Base-by-base conservation (phyloP, 1,140 invertebrate species). In the Aporrectodea caliginosa region DNA sequence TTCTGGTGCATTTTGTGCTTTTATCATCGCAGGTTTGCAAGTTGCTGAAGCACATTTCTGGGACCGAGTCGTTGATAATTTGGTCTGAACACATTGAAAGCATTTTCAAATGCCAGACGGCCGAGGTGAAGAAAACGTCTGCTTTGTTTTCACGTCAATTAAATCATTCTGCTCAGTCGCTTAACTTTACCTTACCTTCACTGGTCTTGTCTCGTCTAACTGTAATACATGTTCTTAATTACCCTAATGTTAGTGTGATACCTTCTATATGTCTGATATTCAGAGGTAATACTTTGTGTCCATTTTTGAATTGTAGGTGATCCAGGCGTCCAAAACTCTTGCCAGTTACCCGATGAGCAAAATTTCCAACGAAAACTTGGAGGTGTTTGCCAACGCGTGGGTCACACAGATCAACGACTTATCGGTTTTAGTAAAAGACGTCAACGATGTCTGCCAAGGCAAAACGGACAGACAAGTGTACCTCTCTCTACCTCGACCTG, bases 331-430 rank as follows among this genome's bases (percentile, higher is more conserved):
- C 75, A 92, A 96, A 81, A 97, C 95, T 32, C 89, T 99, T 73
- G 94, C 93, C 78, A 92, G 93, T 85, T 93, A 98, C 90, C 95
- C 97, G 0, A 93, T 92, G 74, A 98, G 95, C 85, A 95, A 97
- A 89, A 97, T 98, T 79, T 95, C 96, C 35, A 93, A 96, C 85
- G 97, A 99, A 87, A 99, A 99, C 90, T 91, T 99, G 22, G 96
- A 99, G 90, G 95, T 98, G 73, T 99, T 99, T 88, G 92, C 95
- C 71, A 96, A 99, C 85, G 96, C 97, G 92, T 99, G 97, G 95
- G 94, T 96, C 83, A 93, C 94, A 89, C 90, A 98, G 69, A 93
- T 96, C 82, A 93, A 93, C 32, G 96, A 98, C 85, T 91, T 98
- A 32, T 93, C 95, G 27, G 93, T 94, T 33, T 83, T 90, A 6